Conservation (phyloP, 2,113 vertebrate genomes). For the Alethe diademata region DNA sequence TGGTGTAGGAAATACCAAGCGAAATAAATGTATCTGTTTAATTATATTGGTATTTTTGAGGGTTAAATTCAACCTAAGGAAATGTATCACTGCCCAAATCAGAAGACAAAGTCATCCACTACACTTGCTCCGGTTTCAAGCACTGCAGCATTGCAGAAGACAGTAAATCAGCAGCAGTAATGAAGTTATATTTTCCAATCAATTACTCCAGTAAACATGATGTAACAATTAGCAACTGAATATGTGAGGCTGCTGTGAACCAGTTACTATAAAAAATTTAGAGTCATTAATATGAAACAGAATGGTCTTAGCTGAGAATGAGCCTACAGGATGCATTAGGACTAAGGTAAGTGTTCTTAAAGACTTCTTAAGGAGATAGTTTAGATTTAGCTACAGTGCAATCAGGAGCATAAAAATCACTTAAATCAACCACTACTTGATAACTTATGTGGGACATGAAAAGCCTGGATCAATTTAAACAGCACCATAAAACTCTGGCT, state of each 20-base stretch:
- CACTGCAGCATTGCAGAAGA: not conserved
- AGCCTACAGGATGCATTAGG: not conserved
- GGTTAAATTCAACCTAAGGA: not conserved
- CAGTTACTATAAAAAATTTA: not conserved
- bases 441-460: not conserved
- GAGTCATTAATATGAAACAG: not conserved
- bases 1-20: not conserved
- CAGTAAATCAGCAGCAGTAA: not conserved
- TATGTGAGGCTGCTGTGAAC: not conserved
- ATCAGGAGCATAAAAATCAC: not conserved
- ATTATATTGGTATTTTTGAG: not conserved
- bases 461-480: not conserved
- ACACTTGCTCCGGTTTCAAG: not conserved
- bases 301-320: not conserved
- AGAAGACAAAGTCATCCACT: not conserved
- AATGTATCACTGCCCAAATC: not conserved
- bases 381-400: not conserved
- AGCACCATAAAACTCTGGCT: not conserved
- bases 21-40: not conserved
- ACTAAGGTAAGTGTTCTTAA: not conserved
- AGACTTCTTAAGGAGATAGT: not conserved
- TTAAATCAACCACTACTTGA: not conserved
- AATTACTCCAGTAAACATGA: constrained; percentile 4
- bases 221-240: not conserved
- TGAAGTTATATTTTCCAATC: constrained; percentile 26